Base-by-base conservation (phyloP, 2,797 vertebrate genomes). In the Rhynchonycteris naso region DNA sequence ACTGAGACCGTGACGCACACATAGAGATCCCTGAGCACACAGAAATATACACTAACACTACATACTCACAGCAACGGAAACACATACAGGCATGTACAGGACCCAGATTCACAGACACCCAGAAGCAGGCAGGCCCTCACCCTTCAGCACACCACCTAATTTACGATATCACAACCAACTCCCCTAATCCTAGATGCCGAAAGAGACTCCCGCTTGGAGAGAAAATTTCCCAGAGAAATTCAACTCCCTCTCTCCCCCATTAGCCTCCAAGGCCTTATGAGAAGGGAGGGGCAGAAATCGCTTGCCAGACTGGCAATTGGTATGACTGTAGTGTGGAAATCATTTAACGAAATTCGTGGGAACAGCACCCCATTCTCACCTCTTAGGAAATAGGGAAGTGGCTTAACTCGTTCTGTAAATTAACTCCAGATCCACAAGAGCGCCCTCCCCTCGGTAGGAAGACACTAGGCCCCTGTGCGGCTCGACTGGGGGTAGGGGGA, bases 391-490 rank as follows among this genome's bases (percentile, higher is more conserved):
- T 33, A 56, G 80, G 90, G 43, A 97, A 96, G 97, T 87, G 82
- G 91, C 92, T 95, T 96, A 96, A 97, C 95, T 96, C 16, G 33
- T 93, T 97, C 80, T 47, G 83, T 93, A 95, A 88, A 96, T 88
- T 61, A 95, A 92, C 88, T 97, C 86, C 90, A 94, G 82, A 89
- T 90, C 69, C 79, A 38, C 22, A 56, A 61, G 50, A 61, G 66
- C 19, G 21, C 66, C 66, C 81, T 90, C 61, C 68, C 50, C 54
- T 75, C 0, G 0, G 30, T 2, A 1, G 52, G 26, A 38, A 68
- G 59, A 88, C 47, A 72, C 68, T 79, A 43, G 56, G 30, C 26
- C 50, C 50, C 28, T 5, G 33, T 6, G n/a, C 7, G 1, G 54
- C 71, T 33, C 15, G 38, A 35, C 43, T 24, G 80, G 11, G 21